Evolutionary conservation across 2,113 vertebrate species (phyloP), one percentile per base, ranked within the genome.

Genomic region (Macrotis lagotis): DNA sequence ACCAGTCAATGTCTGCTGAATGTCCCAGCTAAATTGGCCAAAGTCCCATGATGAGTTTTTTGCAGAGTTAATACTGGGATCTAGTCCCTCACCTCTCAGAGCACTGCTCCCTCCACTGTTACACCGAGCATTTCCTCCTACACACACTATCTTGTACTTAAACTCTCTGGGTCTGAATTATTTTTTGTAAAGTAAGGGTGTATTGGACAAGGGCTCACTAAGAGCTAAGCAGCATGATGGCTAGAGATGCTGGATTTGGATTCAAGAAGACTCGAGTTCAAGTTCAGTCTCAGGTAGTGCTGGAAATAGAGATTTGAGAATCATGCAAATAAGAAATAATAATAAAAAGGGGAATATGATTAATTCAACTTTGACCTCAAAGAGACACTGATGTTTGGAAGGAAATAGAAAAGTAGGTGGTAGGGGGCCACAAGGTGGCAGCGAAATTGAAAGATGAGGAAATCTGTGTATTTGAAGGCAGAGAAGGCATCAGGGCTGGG

Each of bases 61-160:
- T 74, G 59, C 28, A 66, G 59, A 66, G 3, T 12, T 4, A 31
- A 5, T 14, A n/a, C 3, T 59, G 55, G 55, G 2, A 74, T 74
- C 59, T 14, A 74, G 37, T 74, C 37, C 59, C 59, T 37, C 53
- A 55, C 8, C 6, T 55, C 8, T 52, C 31, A 74, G 96, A 98
- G 98, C 94, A 98, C 97, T n/a, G n/a, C n/a, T n/a, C n/a, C n/a
- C n/a, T n/a, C n/a, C n/a, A n/a, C n/a, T n/a, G n/a, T n/a, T n/a
- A n/a, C n/a, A n/a, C n/a, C n/a, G 99, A 0, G 99, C 99, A 93
- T 99, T 99, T 0, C 99, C 99, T 0, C 99, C 99, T 48, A 99
- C 99, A 0, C 99, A 99, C 92, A 99, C 99, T 74, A 99, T 99
- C 48, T 98, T 99, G 52, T 98, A 98, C 31, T 74, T 74, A 74